phyloP scores from a whole-genome alignment of 2,797 vertebrate genomes.

The Enoplosus armatus region DNA sequence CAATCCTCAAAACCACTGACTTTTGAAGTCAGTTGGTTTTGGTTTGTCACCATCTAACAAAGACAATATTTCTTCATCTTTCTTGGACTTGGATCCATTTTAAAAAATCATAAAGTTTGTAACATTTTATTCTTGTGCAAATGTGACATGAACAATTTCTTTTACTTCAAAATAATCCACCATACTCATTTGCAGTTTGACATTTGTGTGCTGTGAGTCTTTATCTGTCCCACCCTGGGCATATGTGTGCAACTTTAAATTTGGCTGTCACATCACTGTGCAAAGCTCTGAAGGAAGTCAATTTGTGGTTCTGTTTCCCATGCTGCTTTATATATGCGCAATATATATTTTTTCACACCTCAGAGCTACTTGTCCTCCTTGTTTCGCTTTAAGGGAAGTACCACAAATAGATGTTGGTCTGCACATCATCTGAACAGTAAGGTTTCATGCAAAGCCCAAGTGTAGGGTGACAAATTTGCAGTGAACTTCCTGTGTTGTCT shows the following conservation, averaged over 20 bases:
- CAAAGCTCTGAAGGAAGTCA: slow-evolving; percentile 63
- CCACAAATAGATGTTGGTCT: slow-evolving; percentile 62
- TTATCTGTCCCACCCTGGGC: slow-evolving; percentile 19
- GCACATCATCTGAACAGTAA: slow-evolving; percentile 31
- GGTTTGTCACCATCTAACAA: slow-evolving; percentile 20
- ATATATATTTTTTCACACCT: slow-evolving; percentile 85
- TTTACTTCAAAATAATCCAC: background rate
- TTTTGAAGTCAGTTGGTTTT: slow-evolving; percentile 32
- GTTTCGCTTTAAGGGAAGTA: slow-evolving; percentile 73
- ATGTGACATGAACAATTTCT: background rate
- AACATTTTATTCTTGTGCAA: slow-evolving; percentile 1
- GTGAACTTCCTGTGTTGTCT: slow-evolving; percentile 48
- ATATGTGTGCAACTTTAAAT: slow-evolving; percentile 28
- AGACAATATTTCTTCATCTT: background rate
- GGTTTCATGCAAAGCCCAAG: slow-evolving; percentile 28
- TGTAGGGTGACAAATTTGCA: slow-evolving; percentile 17
- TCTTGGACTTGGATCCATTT: background rate
- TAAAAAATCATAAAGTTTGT: background rate
- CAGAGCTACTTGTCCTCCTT: slow-evolving; percentile 62
- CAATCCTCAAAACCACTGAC: slow-evolving; percentile 6
- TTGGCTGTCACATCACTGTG: slow-evolving; percentile 30
- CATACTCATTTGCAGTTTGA: background rate
- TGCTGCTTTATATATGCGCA: slow-evolving; percentile 68
- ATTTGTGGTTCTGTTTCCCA: slow-evolving; percentile 68
- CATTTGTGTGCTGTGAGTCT: background rate